Evolutionary conservation across 2,113 vertebrate species (phyloP).

Genomic region (Hydropotes inermis): DNA sequence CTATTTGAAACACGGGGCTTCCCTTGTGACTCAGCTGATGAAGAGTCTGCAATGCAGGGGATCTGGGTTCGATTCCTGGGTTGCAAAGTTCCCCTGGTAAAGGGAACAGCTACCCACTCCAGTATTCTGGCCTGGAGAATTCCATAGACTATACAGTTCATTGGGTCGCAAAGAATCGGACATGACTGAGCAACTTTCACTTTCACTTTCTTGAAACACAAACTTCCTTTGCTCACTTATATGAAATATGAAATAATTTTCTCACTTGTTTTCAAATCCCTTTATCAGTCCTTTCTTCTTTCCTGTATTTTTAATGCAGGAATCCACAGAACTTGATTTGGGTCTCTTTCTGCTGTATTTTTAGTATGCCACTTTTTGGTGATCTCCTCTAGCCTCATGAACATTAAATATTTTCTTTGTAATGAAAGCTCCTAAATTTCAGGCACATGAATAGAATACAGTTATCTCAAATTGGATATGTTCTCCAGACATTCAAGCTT

Average conservation of each 20-base stretch:
- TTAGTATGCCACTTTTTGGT: neutral
- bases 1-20: neutral
- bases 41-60: neutral
- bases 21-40: neutral
- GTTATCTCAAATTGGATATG: neutral
- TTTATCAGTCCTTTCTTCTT: neutral
- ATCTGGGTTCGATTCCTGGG: neutral
- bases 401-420: neutral
- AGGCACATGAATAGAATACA: no score
- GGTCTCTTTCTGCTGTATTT: neutral
- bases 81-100: neutral
- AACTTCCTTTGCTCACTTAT: neutral
- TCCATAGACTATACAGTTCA: neutral
- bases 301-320: neutral
- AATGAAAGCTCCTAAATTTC: neutral
- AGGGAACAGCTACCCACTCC: neutral
- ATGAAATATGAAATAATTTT: neutral
- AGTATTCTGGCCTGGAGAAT: neutral
- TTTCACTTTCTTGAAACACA: neutral
- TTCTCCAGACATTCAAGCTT: neutral
- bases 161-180: fast-evolving
- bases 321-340: neutral
- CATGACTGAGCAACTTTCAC: neutral
- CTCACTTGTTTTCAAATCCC: neutral
- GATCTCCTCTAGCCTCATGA: neutral